A percentile compares a stretch with the other conserved stretches of the same genome.
phyloP scores from a whole-genome alignment of 30 jellyfish, hydroid and myxozoan species.

The Cassiopea xamachana region DNA sequence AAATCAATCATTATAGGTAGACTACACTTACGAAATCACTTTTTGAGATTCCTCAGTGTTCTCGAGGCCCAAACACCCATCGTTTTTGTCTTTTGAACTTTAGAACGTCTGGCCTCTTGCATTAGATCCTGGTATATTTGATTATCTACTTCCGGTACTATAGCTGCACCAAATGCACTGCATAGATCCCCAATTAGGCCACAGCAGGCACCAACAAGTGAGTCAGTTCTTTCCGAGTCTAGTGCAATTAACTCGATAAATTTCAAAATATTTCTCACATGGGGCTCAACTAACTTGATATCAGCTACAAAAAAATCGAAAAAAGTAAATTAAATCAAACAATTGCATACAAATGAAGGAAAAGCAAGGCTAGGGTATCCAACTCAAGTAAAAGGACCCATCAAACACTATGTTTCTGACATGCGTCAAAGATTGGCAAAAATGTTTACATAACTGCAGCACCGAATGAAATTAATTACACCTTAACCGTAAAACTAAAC shows the following conservation, averaged over 20 bases:
- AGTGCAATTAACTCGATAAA: slow-evolving; percentile 86
- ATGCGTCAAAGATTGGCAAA: no score
- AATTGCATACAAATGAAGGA: no score
- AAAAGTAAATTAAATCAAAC: no score
- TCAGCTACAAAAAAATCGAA: slow-evolving; percentile 69
- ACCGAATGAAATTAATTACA: no score
- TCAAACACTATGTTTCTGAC: no score
- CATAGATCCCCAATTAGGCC: slow-evolving; percentile 98
- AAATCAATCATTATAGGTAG: not conserved
- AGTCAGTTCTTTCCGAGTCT: slow-evolving; percentile 97
- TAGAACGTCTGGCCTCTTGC: slow-evolving; percentile 97
- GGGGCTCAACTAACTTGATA: slow-evolving; percentile 78
- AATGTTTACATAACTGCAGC: no score
- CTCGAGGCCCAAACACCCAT: slow-evolving; percentile 98
- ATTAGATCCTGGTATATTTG: slow-evolving; percentile 84
- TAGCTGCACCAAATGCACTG: slow-evolving; percentile 83
- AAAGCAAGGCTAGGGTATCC: no score
- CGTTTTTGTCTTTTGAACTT: slow-evolving; percentile 87
- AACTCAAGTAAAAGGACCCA: no score
- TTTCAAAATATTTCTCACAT: slow-evolving; percentile 73
- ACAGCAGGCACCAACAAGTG: slow-evolving; percentile 92
- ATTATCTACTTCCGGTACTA: slow-evolving; percentile 81
- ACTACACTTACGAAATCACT: slow-evolving; percentile 46
- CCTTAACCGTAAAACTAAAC: no score
- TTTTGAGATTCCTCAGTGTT: slow-evolving; percentile 84